These are phyloP conservation scores for Gonatopus flavifemur DNA, from an alignment of 1,140 invertebrate genomes.

Conservation along the genomic window DNA sequence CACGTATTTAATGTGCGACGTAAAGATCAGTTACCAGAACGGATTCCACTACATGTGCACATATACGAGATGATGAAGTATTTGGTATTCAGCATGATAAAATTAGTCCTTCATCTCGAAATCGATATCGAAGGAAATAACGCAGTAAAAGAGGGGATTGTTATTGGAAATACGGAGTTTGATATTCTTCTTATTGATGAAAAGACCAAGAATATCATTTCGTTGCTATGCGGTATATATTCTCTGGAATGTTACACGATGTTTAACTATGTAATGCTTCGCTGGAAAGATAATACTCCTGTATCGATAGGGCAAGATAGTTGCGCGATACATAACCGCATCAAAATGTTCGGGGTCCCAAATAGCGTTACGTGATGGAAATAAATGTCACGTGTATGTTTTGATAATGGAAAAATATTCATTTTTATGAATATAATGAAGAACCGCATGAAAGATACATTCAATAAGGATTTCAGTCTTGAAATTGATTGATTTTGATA, in stretches of 20 bases:
- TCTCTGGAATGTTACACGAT: no score
- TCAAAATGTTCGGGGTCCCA: no score
- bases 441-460: not conserved
- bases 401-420: slow-evolving; percentile 1
- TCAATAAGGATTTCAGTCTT: slow-evolving; percentile 2
- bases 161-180: no score
- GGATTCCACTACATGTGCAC: not conserved
- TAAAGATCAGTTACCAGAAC: slow-evolving; percentile 21
- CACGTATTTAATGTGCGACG: slow-evolving; percentile 36
- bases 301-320: no score
- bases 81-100: not conserved
- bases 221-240: no score
- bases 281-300: no score
- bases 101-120: not conserved
- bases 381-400: not conserved
- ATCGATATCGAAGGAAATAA: not conserved
- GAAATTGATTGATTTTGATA: slow-evolving; percentile 7
- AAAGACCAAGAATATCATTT: no score
- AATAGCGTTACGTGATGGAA: no score
- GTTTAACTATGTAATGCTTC: no score
- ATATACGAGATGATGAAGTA: not conserved
- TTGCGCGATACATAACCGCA: no score
- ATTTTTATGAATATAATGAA: slow-evolving; percentile 5
- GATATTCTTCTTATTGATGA: no score
- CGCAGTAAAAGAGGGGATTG: no score